A percentile compares a stretch with the other conserved stretches of the same genome.
These are phyloP conservation scores for Sthenelais limicola DNA, from an alignment of 2,888 invertebrate genomes.

Conservation along the genomic window DNA sequence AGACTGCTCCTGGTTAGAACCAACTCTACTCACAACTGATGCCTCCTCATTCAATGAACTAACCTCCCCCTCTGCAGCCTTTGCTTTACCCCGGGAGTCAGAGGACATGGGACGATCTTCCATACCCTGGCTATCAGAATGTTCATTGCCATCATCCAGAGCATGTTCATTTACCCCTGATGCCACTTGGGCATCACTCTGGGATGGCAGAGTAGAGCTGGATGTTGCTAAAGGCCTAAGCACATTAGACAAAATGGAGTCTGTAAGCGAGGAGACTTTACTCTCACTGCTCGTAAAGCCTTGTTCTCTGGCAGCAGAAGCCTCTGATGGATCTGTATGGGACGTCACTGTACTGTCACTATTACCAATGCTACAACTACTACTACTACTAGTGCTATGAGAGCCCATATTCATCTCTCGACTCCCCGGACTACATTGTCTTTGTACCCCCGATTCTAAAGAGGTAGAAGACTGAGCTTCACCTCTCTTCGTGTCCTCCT, in stretches of 20 bases:
- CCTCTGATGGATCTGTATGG: not conserved
- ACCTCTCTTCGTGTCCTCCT: too few relatives aligned
- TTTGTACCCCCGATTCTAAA: too few relatives aligned
- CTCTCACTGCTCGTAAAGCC: too few relatives aligned
- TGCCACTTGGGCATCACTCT: conserved; percentile 26
- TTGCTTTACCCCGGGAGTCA: not conserved
- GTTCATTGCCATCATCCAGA: not conserved
- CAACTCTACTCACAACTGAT: conserved; percentile 6
- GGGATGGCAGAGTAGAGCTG: conserved; percentile 1
- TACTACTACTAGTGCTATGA: not conserved
- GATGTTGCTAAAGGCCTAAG: too few relatives aligned
- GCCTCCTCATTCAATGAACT: conserved; percentile 8
- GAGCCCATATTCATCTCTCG: too few relatives aligned
- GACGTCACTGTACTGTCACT: not conserved
- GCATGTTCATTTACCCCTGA: not conserved
- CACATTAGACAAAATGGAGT: too few relatives aligned
- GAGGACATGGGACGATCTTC: conserved; percentile 10
- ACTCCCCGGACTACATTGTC: too few relatives aligned
- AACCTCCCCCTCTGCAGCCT: conserved; percentile 21
- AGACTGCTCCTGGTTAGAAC: conserved; percentile 16
- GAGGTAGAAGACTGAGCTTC: too few relatives aligned
- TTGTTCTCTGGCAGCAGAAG: too few relatives aligned
- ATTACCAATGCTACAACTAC: not conserved
- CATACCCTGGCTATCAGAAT: not conserved
- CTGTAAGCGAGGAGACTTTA: too few relatives aligned